A percentile compares a stretch with the other conserved stretches of the same genome.
phyloP scores from a whole-genome alignment of 2,888 invertebrate genomes.

The Alloscopus bannaensis region DNA sequence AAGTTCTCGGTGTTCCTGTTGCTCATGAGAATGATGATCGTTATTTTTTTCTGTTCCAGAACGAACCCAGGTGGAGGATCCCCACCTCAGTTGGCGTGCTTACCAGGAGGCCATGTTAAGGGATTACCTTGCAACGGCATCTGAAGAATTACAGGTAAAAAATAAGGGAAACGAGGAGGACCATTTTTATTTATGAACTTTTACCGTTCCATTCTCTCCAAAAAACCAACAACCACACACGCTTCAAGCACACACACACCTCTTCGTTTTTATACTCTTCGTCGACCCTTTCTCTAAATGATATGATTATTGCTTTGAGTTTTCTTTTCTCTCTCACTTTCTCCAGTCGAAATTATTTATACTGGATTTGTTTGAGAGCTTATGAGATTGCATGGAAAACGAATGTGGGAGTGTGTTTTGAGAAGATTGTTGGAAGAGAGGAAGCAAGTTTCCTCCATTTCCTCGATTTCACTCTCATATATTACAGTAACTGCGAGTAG shows the following conservation, averaged over 20 bases:
- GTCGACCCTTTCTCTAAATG: slow-evolving; percentile 1
- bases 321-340: not conserved
- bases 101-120: slow-evolving; percentile 98
- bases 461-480: too few relatives aligned
- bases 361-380: too few relatives aligned
- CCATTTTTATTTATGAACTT: slow-evolving; percentile 27
- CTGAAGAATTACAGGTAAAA: slow-evolving; percentile 95
- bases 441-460: too few relatives aligned
- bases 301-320: slow-evolving; percentile 10
- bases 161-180: too few relatives aligned
- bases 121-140: slow-evolving; percentile 96
- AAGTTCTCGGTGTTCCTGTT: too few relatives aligned
- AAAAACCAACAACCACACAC: too few relatives aligned
- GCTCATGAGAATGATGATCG: slow-evolving; percentile 8
- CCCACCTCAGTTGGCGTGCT: slow-evolving; percentile 96
- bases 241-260: too few relatives aligned
- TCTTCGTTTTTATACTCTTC: not conserved
- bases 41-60: slow-evolving; percentile 80
- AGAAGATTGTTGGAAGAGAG: too few relatives aligned
- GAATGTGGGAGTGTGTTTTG: too few relatives aligned
- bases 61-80: slow-evolving; percentile 97
- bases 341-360: not conserved
- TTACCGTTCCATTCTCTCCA: too few relatives aligned
- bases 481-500: too few relatives aligned
- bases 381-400: too few relatives aligned